Conservation (phyloP, 2,113 vertebrate genomes). For the Oreochromis niloticus region DNA sequence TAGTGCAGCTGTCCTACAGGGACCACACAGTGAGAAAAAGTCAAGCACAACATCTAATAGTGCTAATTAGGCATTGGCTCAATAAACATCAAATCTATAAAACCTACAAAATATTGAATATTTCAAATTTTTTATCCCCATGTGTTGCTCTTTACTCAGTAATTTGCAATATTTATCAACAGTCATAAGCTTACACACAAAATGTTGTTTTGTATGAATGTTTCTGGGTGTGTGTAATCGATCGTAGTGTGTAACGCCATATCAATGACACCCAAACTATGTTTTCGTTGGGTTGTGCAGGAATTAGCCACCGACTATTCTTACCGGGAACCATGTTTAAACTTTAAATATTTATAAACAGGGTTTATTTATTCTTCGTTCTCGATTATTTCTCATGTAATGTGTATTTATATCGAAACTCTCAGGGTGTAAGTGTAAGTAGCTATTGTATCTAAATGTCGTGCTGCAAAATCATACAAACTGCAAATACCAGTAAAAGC, state of each 20-base stretch:
- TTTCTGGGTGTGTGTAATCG: neutral
- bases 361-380: neutral
- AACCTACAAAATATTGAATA: neutral
- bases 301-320: neutral
- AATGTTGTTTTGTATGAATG: neutral
- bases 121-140: neutral
- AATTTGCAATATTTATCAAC: neutral
- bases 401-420: neutral
- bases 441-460: neutral
- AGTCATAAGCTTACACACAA: neutral
- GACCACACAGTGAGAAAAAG: neutral
- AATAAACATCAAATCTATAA: neutral
- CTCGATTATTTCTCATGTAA: neutral
- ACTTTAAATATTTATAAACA: neutral
- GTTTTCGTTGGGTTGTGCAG: neutral
- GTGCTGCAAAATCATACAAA: neutral
- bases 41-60: neutral
- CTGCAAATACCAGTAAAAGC: neutral
- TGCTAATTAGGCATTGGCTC: too few relatives aligned
- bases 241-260: neutral
- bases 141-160: neutral
- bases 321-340: neutral
- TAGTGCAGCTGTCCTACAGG: neutral
- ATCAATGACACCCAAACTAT: neutral
- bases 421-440: neutral